A percentile compares a stretch with the other conserved stretches of the same genome.
phyloP scores from a whole-genome alignment of 2,113 vertebrate species.

The Gambusia affinis region DNA sequence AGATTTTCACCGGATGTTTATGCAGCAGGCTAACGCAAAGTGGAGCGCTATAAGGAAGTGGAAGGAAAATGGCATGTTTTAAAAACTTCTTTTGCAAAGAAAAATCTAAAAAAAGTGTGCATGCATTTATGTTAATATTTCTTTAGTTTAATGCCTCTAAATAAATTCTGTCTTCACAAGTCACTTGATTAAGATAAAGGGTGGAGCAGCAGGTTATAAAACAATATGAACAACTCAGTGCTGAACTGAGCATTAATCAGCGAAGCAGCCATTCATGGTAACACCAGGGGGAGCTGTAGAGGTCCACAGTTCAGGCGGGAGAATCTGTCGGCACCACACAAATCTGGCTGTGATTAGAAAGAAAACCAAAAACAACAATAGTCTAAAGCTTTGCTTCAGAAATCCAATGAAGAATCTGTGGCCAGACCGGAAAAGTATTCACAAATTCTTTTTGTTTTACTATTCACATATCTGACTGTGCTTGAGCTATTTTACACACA shows the following conservation, averaged over 20 bases:
- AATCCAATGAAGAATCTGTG: too few relatives aligned
- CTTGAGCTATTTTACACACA: background rate
- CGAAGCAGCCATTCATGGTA: background rate
- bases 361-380: background rate
- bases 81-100: too few relatives aligned
- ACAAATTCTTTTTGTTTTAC: too few relatives aligned
- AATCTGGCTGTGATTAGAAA: background rate
- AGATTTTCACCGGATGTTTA: background rate
- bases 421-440: too few relatives aligned
- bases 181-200: background rate
- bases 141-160: too few relatives aligned
- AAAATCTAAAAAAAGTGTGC: too few relatives aligned
- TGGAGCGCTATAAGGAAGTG: too few relatives aligned
- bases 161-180: background rate
- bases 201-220: background rate
- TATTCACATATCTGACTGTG: background rate
- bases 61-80: background rate
- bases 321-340: background rate
- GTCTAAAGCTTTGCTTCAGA: background rate
- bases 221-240: background rate
- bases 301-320: background rate
- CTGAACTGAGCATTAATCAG: background rate
- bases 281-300: background rate
- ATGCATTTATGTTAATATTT: too few relatives aligned
- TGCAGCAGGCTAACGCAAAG: background rate